Evolutionary conservation across 37 sponge, comb jelly and placozoan genomes (phyloP), one percentile per base, ranked within the genome.

Genomic region (Diacarnus erythraeanus): DNA sequence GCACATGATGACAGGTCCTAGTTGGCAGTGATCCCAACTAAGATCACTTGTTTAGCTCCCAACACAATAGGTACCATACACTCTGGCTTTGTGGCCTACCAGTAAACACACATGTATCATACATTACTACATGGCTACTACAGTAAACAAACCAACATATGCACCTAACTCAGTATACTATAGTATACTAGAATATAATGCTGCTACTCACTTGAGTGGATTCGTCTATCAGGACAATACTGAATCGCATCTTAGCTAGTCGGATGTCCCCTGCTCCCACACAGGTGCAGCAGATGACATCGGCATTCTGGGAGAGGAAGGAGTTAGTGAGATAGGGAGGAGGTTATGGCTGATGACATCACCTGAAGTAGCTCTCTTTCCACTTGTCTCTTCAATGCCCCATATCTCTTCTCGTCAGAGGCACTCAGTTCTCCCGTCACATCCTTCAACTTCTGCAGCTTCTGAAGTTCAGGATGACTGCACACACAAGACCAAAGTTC

Each of bases 1-100:
- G 84, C 98, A 97, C 98, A 97, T 94, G 38, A 97, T 92, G 35
- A 95, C 98, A 18, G 98, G 98, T 56, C 98, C 98, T 60, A 97
- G 86, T 85, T 97, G 98, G 72, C 98, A 97, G 84, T 97, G 98
- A 61, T 97, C 98, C 98, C 98, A 22, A 97, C 95, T 59, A 97
- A 78, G 60, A 93, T 90, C 63, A 93, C 91, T 85, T 97, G 98
- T 77, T 86, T 89, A 33, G 93, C 88, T 31, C 98, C 98, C 77
- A 94, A 80, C 38, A 97, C 98, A 34, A 97, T 92, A 36, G 98
- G 98, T 1, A 97, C 92, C 98, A 97, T 97, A 70, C 98, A 97
- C 85, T 97, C 98, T 0, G 98, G 98, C 87, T 97, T 95, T 8
- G 98, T 97, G 30, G 98, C 90, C 84, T 93, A 73, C 5, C 31